Percentiles rank a stretch among this genome's conserved stretches.
Conservation (phyloP, 2,113 vertebrate genomes). For the Cygnus buccinator region DNA sequence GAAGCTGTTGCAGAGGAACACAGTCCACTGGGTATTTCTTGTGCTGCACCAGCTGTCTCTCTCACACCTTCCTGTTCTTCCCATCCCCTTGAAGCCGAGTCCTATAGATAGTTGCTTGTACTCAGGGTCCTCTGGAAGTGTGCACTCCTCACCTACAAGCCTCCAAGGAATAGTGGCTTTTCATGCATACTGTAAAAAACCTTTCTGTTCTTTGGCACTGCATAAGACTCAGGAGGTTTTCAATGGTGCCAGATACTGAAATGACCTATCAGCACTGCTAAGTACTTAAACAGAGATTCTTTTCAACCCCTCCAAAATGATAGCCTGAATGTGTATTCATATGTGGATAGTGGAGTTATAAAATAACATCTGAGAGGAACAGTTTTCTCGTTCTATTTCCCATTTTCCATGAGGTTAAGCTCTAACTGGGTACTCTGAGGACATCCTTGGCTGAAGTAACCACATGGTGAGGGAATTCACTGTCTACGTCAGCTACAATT, state of each 20-base stretch:
- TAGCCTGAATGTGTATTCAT: background rate
- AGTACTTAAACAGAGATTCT: too few species aligned
- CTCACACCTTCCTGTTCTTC: background rate
- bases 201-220: background rate
- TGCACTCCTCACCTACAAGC: background rate
- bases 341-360: background rate
- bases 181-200: background rate
- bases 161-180: background rate
- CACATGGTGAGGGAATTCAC: background rate
- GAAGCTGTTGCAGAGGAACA: background rate
- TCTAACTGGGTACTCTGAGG: background rate
- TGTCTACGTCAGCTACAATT: background rate
- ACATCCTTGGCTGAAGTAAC: background rate
- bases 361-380: background rate
- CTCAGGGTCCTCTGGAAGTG: background rate
- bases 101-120: background rate
- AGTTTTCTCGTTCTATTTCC: background rate
- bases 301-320: background rate
- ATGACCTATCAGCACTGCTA: background rate
- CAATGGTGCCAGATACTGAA: background rate
- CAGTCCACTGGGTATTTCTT: background rate
- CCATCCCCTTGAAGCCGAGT: background rate
- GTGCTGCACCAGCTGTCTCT: background rate
- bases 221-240: background rate
- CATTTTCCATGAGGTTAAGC: background rate